Conservation (phyloP, 2,888 invertebrate species). For the Cordilura impudica region DNA sequence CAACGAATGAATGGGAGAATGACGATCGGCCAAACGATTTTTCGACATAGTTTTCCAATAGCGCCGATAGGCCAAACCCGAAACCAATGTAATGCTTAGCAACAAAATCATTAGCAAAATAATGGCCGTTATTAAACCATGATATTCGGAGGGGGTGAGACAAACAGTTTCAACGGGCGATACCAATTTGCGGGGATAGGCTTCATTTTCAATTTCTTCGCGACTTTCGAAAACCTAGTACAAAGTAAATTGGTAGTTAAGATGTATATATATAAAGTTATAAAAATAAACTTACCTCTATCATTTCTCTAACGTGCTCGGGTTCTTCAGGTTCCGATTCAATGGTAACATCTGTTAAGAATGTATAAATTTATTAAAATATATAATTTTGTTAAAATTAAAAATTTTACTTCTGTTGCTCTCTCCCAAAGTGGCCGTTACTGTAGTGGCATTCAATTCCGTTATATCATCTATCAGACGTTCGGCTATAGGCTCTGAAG, state of each 20-base stretch:
- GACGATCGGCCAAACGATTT: slow-evolving; percentile 80
- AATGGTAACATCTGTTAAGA: slow-evolving; percentile 17
- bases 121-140: slow-evolving; percentile 88
- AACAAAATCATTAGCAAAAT: slow-evolving; percentile 86
- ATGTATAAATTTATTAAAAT: slow-evolving; percentile 25
- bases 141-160: slow-evolving; percentile 89
- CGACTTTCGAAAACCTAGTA: slow-evolving; percentile 88
- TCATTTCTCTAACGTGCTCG: slow-evolving; percentile 93
- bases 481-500: slow-evolving; percentile 60
- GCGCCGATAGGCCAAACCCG: slow-evolving; percentile 88
- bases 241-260: not conserved
- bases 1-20: slow-evolving; percentile 77
- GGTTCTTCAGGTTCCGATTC: slow-evolving; percentile 77
- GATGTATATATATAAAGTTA: not conserved
- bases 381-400: not conserved
- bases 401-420: slow-evolving; percentile 67
- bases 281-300: slow-evolving; percentile 81
- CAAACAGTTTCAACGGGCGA: slow-evolving; percentile 86
- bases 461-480: slow-evolving; percentile 68
- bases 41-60: slow-evolving; percentile 89
- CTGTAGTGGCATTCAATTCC: slow-evolving; percentile 72
- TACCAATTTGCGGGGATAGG: slow-evolving; percentile 81
- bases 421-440: slow-evolving; percentile 69
- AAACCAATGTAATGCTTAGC: slow-evolving; percentile 85
- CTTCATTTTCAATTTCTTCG: slow-evolving; percentile 83